phyloP scores from a whole-genome alignment of 2,888 invertebrate species.

The Tryphoninae sp. region DNA sequence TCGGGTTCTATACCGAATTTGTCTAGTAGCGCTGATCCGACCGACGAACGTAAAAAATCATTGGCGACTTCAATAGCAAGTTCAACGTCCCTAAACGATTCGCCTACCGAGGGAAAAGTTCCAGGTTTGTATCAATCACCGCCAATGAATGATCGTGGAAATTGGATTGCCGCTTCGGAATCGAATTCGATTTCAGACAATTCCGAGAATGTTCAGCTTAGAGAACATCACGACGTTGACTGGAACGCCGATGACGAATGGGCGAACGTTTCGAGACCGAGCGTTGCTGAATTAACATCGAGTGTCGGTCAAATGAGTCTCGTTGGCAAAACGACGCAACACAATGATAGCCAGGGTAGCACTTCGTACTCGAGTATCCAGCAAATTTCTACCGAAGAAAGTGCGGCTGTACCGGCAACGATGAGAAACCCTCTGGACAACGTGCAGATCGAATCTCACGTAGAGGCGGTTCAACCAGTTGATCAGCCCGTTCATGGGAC shows the following conservation, averaged over 20 bases:
- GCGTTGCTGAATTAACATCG: constrained; percentile 58
- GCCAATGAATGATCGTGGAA: constrained; percentile 32
- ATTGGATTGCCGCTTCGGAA: constrained; percentile 50
- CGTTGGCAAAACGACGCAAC: constrained; percentile 60
- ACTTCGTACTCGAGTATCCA: constrained; percentile 4
- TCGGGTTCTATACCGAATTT: constrained; percentile 70
- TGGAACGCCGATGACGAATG: constrained; percentile 69
- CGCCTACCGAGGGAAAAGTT: constrained; percentile 62
- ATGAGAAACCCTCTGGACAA: constrained; percentile 40
- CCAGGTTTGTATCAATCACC: constrained; percentile 51
- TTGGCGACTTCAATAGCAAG: constrained; percentile 67
- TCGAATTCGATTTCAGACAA: constrained; percentile 60
- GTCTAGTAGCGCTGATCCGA: constrained; percentile 65
- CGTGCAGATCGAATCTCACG: constrained; percentile 18
- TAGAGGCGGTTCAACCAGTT: constrained; percentile 6
- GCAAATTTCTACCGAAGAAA: constrained; percentile 18
- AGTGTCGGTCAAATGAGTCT: constrained; percentile 74
- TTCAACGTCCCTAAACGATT: constrained; percentile 70
- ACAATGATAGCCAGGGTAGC: constrained; percentile 57
- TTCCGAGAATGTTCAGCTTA: constrained; percentile 63
- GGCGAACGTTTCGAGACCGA: constrained; percentile 58
- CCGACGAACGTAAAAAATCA: constrained; percentile 72
- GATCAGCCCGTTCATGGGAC: constrained; percentile 31
- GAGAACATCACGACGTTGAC: constrained; percentile 69
- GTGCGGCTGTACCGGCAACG: not conserved